Conservation (phyloP, 2,113 vertebrate genomes). For the Sebastes schlegelii region DNA sequence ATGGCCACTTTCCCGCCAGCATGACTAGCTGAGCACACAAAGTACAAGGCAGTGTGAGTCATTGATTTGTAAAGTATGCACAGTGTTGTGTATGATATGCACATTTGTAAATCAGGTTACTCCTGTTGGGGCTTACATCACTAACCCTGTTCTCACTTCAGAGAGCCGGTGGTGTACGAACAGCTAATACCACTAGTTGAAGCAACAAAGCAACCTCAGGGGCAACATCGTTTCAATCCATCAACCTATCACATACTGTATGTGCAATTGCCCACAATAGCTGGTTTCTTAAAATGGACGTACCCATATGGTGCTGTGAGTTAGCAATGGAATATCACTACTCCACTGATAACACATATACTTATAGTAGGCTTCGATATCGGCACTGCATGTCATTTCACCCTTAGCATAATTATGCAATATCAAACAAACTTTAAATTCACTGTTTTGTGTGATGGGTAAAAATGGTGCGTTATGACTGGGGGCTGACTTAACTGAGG, state of each 20-base stretch:
- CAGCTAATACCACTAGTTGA: constrained; percentile 56
- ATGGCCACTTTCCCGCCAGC: constrained; percentile 57
- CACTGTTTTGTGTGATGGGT: constrained; percentile 65
- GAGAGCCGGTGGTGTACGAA: constrained; percentile 29
- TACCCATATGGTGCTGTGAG: constrained; percentile 72
- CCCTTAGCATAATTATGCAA: constrained; percentile 76
- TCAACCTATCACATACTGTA: constrained; percentile 61
- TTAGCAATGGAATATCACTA: constrained; percentile 66
- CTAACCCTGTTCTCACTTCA: constrained; percentile 34
- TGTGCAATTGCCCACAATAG: constrained; percentile 62
- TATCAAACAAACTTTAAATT: constrained; percentile 68
- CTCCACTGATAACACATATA: constrained; percentile 72
- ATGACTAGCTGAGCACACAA: constrained; percentile 65
- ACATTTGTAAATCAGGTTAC: constrained; percentile 76
- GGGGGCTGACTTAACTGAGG: constrained; percentile 35
- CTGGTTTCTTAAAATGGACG: constrained; percentile 61
- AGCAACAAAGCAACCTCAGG: constrained; percentile 83
- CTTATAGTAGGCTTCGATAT: constrained; percentile 67
- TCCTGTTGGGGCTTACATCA: constrained; percentile 65
- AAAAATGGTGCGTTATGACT: constrained; percentile 44
- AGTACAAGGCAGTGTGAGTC: constrained; percentile 59
- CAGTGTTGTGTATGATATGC: constrained; percentile 73
- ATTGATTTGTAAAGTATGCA: constrained; percentile 69
- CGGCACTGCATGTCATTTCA: constrained; percentile 83
- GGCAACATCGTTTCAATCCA: constrained; percentile 70